Percentiles rank a stretch among this genome's conserved stretches.
These are phyloP conservation scores for Uloborus diversus DNA, from an alignment of 1,140 invertebrate species.

Conservation along the genomic window DNA sequence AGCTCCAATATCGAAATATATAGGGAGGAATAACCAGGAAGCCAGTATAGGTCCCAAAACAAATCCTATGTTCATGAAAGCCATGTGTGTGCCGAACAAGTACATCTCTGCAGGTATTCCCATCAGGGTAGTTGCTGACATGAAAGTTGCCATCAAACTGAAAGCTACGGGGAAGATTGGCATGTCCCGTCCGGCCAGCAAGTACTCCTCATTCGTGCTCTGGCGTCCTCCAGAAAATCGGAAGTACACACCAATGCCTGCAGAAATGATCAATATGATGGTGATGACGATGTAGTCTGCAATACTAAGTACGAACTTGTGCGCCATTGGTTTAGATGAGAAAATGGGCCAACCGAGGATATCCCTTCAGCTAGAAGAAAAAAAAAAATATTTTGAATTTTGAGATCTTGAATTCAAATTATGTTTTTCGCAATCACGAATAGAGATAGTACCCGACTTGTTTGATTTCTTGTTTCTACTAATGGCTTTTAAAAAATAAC, in stretches of 20 bases:
- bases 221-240: slow-evolving; percentile 75
- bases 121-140: slow-evolving; percentile 68
- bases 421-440: too few species aligned
- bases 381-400: too few species aligned
- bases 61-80: slow-evolving; percentile 5
- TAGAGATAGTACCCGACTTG: too few species aligned
- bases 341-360: too few species aligned
- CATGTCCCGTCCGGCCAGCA: slow-evolving; percentile 87
- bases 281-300: slow-evolving; percentile 75
- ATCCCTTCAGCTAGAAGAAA: too few species aligned
- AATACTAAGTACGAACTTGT: background rate
- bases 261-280: slow-evolving; percentile 66
- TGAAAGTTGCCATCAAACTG: slow-evolving; percentile 76
- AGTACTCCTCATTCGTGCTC: slow-evolving; percentile 75
- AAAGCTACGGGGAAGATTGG: slow-evolving; percentile 79
- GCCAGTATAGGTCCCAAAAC: slow-evolving; percentile 79
- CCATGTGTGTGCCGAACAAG: slow-evolving; percentile 62
- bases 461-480: too few species aligned
- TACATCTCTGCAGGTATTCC: slow-evolving; percentile 64
- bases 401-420: too few species aligned
- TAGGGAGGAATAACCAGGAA: slow-evolving; percentile 84
- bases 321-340: too few species aligned
- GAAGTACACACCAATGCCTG: slow-evolving; percentile 70
- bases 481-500: too few species aligned
- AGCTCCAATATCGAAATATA: slow-evolving; percentile 85